Percentiles rank a stretch among this genome's conserved stretches.
Conservation (phyloP, 2,797 vertebrate genomes). For the Emydoidea blandingii region DNA sequence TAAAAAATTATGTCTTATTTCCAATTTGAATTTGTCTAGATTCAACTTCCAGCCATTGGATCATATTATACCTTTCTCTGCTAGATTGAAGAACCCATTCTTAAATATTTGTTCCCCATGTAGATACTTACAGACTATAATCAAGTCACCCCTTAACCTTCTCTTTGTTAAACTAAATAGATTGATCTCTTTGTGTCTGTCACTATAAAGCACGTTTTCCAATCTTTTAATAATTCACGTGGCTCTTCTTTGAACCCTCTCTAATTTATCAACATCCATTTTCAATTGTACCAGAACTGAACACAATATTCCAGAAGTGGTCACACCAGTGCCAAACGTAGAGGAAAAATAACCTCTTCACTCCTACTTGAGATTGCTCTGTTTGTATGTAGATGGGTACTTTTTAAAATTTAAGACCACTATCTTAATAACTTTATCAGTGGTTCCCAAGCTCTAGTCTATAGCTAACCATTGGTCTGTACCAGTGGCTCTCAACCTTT, state of each 20-base stretch:
- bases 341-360: neutral
- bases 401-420: neutral
- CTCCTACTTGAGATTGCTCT: neutral
- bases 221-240: neutral
- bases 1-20: neutral
- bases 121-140: neutral
- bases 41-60: neutral
- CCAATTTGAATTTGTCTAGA: neutral
- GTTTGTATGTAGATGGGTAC: neutral
- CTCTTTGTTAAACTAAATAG: neutral
- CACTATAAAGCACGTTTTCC: neutral
- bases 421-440: neutral
- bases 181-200: neutral
- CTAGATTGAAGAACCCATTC: neutral
- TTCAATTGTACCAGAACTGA: neutral
- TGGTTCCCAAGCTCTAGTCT: neutral
- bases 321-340: neutral
- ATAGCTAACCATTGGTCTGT: too few species aligned
- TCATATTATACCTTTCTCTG: neutral
- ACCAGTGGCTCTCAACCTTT: too few species aligned
- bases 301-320: neutral
- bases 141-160: neutral
- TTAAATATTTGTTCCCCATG: neutral
- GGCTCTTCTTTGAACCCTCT: neutral
- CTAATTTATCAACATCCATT: neutral